These are phyloP conservation scores for Lissocephala sabroskyi DNA, from an alignment of 2,888 invertebrate genomes.

Conservation along the genomic window DNA sequence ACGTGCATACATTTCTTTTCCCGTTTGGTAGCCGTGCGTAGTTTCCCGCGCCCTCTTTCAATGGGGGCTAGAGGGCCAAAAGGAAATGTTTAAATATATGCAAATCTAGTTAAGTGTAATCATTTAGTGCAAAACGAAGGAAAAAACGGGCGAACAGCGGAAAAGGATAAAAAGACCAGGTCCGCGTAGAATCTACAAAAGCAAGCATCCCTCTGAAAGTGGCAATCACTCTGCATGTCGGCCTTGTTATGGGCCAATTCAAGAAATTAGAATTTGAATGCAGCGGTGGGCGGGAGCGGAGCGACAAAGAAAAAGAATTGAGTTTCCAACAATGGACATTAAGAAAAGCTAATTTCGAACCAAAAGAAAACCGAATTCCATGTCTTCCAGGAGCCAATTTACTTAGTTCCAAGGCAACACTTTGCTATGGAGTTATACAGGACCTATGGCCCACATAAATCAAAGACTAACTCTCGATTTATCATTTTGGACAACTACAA, in stretches of 20 bases:
- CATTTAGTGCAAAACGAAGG: slow-evolving; percentile 46
- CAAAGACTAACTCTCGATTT: no score
- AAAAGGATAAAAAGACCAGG: slow-evolving; percentile 25
- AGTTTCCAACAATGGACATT: no score
- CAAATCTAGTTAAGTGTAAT: slow-evolving; percentile 65
- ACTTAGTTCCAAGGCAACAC: no score
- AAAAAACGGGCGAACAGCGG: slow-evolving; percentile 28
- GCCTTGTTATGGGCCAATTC: slow-evolving; percentile 24
- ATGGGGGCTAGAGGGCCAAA: slow-evolving; percentile 21
- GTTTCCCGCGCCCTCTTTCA: slow-evolving; percentile 1
- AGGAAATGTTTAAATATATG: slow-evolving; percentile 65
- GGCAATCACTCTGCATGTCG: no score
- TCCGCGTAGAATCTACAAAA: slow-evolving; percentile 19
- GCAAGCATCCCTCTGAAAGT: no score
- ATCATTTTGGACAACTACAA: no score
- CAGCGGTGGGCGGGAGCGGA: no score
- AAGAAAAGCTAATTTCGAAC: no score
- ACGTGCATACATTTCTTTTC: slow-evolving; percentile 62
- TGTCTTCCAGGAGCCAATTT: no score
- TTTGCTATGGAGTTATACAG: no score
- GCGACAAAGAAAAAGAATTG: no score
- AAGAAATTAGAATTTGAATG: slow-evolving; percentile 59
- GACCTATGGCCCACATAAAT: no score
- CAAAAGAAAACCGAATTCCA: slow-evolving; percentile 14
- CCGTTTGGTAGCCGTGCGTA: slow-evolving; percentile 42